Conservation (phyloP, 2,888 invertebrate species). For the Lamproptera curius region DNA sequence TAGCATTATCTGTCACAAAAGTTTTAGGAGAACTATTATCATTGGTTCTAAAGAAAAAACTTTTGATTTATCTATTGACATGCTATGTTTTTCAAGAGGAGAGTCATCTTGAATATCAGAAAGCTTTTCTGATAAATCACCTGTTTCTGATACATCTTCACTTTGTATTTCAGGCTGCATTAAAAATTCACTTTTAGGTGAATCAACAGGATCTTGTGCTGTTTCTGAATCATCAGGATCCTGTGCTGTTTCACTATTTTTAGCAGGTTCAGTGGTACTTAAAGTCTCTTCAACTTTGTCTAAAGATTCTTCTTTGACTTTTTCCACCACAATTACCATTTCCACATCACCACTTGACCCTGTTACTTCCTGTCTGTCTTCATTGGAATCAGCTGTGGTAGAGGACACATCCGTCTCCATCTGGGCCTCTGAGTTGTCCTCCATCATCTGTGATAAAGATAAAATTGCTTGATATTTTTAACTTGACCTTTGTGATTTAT, state of each 20-base stretch:
- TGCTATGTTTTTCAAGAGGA: too few relatives aligned
- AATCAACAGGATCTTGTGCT: not conserved
- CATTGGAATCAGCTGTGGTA: conserved; percentile 54
- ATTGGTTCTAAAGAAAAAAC: too few relatives aligned
- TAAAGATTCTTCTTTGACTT: conserved; percentile 38
- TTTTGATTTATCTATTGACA: too few relatives aligned
- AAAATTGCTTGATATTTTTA: conserved; percentile 43
- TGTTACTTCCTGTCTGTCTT: conserved; percentile 47
- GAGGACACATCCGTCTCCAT: conserved; percentile 69
- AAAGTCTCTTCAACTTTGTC: too few relatives aligned
- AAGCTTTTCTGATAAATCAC: too few relatives aligned
- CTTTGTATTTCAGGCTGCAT: not conserved
- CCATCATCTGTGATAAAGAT: conserved; percentile 57
- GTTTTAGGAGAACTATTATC: too few relatives aligned
- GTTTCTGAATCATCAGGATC: too few relatives aligned
- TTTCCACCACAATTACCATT: conserved; percentile 57
- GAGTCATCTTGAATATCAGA: too few relatives aligned
- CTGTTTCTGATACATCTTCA: too few relatives aligned
- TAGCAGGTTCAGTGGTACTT: too few relatives aligned
- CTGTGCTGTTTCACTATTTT: too few relatives aligned
- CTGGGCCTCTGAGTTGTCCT: conserved; percentile 56
- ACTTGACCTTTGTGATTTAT: conserved; percentile 41
- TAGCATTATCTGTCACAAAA: too few relatives aligned
- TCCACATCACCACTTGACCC: conserved; percentile 53
- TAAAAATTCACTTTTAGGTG: not conserved